Percentiles rank a stretch among this genome's conserved stretches.
These are phyloP conservation scores for Sinocyclocheilus maitianheensis DNA, from an alignment of 2,113 vertebrate species.

Conservation along the genomic window DNA sequence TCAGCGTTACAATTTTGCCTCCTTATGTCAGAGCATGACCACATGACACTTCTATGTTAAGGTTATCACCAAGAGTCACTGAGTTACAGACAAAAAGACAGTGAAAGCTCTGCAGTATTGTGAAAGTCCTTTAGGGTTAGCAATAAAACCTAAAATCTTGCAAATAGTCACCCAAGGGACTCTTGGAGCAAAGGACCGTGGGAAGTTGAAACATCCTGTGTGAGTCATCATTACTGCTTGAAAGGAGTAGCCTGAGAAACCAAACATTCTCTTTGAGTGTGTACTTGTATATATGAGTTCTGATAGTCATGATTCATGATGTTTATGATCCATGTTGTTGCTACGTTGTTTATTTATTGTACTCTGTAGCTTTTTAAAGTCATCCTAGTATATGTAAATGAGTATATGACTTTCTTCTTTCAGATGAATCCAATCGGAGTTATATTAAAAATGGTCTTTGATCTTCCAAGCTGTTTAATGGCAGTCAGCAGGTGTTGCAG, in stretches of 20 bases:
- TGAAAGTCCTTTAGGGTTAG: not conserved
- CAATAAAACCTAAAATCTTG: not conserved
- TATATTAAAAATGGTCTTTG: too few relatives aligned
- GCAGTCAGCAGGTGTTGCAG: too few relatives aligned
- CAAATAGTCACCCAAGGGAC: slow-evolving; percentile 41
- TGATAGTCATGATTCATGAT: not conserved
- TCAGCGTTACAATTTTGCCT: not conserved
- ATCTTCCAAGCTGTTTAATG: too few relatives aligned
- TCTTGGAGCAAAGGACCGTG: slow-evolving; percentile 47
- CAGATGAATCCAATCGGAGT: too few relatives aligned
- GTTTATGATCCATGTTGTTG: not conserved
- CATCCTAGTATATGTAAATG: too few relatives aligned
- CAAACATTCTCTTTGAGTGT: not conserved
- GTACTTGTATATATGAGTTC: not conserved
- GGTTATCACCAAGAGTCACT: too few relatives aligned
- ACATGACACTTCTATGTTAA: not conserved
- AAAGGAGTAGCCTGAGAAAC: not conserved
- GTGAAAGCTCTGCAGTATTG: not conserved
- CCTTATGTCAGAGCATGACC: not conserved
- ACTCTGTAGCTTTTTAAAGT: too few relatives aligned
- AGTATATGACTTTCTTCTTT: too few relatives aligned
- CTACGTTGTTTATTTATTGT: not conserved
- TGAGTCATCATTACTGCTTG: slow-evolving; percentile 13
- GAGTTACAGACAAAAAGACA: not conserved
- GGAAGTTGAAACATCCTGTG: slow-evolving; percentile 51